Evolutionary conservation across 2,797 vertebrate species (phyloP).

Genomic region (Microchirus variegatus): DNA sequence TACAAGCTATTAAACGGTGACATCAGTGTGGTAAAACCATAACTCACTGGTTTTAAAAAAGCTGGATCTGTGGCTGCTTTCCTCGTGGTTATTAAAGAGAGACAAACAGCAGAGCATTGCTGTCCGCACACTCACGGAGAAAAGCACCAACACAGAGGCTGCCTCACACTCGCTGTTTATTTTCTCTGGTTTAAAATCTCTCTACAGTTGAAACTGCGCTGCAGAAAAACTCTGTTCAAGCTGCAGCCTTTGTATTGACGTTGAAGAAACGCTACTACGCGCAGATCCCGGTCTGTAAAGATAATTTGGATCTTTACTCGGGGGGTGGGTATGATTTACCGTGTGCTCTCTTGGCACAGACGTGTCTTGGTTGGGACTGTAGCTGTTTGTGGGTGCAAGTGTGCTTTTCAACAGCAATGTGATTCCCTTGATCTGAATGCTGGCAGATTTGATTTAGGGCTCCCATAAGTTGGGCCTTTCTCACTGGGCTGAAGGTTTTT

Average conservation of each 20-base stretch:
- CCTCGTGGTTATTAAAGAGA: slow-evolving; percentile 64
- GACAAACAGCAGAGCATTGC: slow-evolving; percentile 64
- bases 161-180: slow-evolving; percentile 47
- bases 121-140: slow-evolving; percentile 43
- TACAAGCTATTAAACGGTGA: slow-evolving; percentile 66
- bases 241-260: slow-evolving; percentile 20
- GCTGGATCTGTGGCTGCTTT: slow-evolving; percentile 55
- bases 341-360: slow-evolving; percentile 30
- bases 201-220: slow-evolving; percentile 50
- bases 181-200: slow-evolving; percentile 37
- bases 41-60: slow-evolving; percentile 63
- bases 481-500: slow-evolving; percentile 59
- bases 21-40: slow-evolving; percentile 69
- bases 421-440: slow-evolving; percentile 42
- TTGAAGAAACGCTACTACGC: slow-evolving; percentile 15
- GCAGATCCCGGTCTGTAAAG: slow-evolving; percentile 46
- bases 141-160: slow-evolving; percentile 35
- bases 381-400: slow-evolving; percentile 47
- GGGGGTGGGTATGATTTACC: slow-evolving; percentile 34
- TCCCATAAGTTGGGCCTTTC: slow-evolving; percentile 58
- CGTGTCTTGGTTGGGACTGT: slow-evolving; percentile 38
- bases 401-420: slow-evolving; percentile 43
- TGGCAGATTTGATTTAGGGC: slow-evolving; percentile 64
- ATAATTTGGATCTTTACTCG: slow-evolving; percentile 33
- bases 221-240: slow-evolving; percentile 28